phyloP scores from a whole-genome alignment of 2,888 invertebrate species.

The Mythimna vitellina region DNA sequence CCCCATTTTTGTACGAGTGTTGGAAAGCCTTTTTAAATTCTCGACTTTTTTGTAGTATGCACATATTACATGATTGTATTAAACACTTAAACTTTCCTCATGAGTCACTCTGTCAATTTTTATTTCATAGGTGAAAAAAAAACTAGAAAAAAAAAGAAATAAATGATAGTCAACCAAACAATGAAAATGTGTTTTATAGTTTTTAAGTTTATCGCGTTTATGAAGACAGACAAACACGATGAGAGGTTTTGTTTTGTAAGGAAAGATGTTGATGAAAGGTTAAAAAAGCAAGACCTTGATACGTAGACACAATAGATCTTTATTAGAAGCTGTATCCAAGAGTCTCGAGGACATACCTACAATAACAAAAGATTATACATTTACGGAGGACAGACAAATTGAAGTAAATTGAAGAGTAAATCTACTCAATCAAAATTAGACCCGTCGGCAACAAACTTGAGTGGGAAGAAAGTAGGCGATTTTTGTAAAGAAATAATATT shows the following conservation, averaged over 20 bases:
- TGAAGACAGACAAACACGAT: not conserved
- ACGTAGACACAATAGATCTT: conserved; percentile 8
- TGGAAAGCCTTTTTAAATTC: too few species aligned
- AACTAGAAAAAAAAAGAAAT: too few species aligned
- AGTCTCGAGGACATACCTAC: not conserved
- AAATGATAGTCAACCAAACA: too few species aligned
- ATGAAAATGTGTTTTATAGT: too few species aligned
- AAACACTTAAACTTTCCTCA: too few species aligned
- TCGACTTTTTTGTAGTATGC: too few species aligned
- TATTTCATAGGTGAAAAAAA: too few species aligned
- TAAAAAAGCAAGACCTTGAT: not conserved
- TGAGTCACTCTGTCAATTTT: too few species aligned
- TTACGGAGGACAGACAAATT: conserved; percentile 3
- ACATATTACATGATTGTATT: too few species aligned
- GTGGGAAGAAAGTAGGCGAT: not conserved
- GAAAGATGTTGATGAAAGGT: not conserved
- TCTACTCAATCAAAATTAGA: conserved; percentile 9
- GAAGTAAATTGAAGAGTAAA: not conserved
- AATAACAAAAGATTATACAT: conserved; percentile 11
- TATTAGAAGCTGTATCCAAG: not conserved
- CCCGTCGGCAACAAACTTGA: not conserved
- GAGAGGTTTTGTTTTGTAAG: too few species aligned
- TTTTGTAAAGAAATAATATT: not conserved
- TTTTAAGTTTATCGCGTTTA: too few species aligned
- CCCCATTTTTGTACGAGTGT: too few species aligned